Conservation (phyloP, 2,888 invertebrate species). For the Leptinotarsa rubiginosa region DNA sequence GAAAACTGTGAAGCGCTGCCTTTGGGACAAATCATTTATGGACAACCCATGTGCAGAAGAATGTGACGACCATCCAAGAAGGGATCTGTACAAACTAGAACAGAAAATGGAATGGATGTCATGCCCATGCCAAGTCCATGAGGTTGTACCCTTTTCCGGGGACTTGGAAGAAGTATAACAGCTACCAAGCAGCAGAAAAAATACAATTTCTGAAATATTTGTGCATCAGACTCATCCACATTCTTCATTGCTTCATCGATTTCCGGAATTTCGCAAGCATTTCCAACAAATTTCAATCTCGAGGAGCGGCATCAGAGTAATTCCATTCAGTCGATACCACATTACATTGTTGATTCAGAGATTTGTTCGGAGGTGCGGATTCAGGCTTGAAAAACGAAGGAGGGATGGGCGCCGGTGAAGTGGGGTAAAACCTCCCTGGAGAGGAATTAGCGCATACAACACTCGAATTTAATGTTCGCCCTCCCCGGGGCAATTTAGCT, state of each 20-base stretch:
- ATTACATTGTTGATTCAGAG: slow-evolving; percentile 38
- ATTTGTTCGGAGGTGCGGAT: slow-evolving; percentile 53
- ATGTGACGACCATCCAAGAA: too few species aligned
- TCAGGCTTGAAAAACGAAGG: slow-evolving; percentile 48
- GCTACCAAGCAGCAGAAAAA: too few species aligned
- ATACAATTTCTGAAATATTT: too few species aligned
- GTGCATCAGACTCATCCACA: too few species aligned
- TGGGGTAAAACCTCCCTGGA: slow-evolving; percentile 61
- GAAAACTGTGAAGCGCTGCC: too few species aligned
- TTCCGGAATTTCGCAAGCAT: not conserved
- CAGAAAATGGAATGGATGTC: too few species aligned
- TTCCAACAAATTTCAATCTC: not conserved
- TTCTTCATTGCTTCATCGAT: not conserved
- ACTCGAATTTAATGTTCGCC: slow-evolving; percentile 62
- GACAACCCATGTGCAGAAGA: too few species aligned
- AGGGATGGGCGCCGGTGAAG: slow-evolving; percentile 29
- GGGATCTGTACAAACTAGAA: too few species aligned
- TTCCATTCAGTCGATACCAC: slow-evolving; percentile 37
- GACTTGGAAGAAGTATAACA: too few species aligned
- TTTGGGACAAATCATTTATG: too few species aligned
- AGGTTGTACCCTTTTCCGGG: too few species aligned
- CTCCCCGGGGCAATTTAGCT: slow-evolving; percentile 62
- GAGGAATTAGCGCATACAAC: slow-evolving; percentile 65
- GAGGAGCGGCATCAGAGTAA: slow-evolving; percentile 14
- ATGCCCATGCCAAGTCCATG: too few species aligned